Evolutionary conservation across 92 coral and sea anemone genomes (phyloP).

Genomic region (Parazoanthus swiftii): DNA sequence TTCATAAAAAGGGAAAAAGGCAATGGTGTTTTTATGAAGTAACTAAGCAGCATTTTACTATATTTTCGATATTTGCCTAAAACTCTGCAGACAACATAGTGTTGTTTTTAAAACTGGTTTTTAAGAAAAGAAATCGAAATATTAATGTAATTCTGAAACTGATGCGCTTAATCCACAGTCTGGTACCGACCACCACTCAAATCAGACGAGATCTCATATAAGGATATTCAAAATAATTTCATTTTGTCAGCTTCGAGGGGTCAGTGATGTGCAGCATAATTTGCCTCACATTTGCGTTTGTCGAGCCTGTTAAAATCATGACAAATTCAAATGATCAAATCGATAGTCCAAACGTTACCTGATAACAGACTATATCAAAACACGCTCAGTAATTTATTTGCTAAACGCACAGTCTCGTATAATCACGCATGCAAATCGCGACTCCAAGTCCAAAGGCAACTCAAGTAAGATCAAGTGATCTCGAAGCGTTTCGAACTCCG

Average conservation of each 20-base stretch:
- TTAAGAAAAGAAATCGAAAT: background rate
- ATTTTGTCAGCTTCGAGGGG: slow-evolving; percentile 6
- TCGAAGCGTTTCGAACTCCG: background rate
- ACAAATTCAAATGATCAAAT: background rate
- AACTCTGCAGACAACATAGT: background rate
- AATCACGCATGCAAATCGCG: slow-evolving; percentile 32
- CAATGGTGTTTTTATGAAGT: too few relatives aligned
- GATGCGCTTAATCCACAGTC: background rate
- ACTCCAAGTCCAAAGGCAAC: background rate
- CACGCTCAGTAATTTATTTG: slow-evolving; percentile 8
- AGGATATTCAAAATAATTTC: background rate
- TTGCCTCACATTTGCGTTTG: background rate
- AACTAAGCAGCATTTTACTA: too few relatives aligned
- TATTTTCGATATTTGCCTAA: background rate
- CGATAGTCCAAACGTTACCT: background rate
- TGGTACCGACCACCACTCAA: background rate
- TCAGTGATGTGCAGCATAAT: background rate
- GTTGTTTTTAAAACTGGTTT: background rate
- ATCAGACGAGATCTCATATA: background rate
- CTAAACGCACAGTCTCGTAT: background rate
- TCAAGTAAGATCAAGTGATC: background rate
- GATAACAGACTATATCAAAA: background rate
- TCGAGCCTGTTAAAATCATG: background rate
- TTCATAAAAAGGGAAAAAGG: too few relatives aligned
- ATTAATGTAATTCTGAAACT: background rate